Evolutionary conservation across 2,888 invertebrate genomes (phyloP).

Genomic region (Caprella mutica): DNA sequence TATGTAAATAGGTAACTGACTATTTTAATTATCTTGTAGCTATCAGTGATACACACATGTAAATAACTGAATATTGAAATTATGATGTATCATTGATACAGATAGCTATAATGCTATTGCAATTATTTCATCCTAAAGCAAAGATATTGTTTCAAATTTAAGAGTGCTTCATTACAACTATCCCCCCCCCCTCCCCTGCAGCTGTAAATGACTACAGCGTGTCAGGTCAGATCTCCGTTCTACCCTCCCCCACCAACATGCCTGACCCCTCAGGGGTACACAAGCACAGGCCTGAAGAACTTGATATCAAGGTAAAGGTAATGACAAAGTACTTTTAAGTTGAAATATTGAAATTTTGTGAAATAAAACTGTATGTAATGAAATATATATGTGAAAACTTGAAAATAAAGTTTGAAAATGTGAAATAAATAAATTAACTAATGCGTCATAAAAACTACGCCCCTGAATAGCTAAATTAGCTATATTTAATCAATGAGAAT

Average conservation of each 20-base stretch:
- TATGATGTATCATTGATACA: too few species aligned
- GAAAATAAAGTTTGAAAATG: not conserved
- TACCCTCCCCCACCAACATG: slow-evolving; percentile 27
- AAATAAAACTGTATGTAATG: slow-evolving; percentile 13
- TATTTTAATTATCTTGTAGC: too few species aligned
- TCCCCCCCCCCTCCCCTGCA: too few species aligned
- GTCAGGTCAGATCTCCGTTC: slow-evolving; percentile 47
- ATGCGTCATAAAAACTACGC: not conserved
- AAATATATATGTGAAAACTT: not conserved
- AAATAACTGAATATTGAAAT: too few species aligned
- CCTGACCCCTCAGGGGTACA: slow-evolving; percentile 37
- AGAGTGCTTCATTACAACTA: too few species aligned
- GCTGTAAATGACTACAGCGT: slow-evolving; percentile 37
- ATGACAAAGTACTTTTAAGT: slow-evolving; percentile 46
- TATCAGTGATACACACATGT: too few species aligned
- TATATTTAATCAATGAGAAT: too few species aligned
- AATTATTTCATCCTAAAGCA: too few species aligned
- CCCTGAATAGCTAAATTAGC: not conserved
- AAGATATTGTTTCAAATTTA: too few species aligned
- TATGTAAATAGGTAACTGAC: too few species aligned
- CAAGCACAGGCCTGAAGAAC: slow-evolving; percentile 56
- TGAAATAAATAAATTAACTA: not conserved
- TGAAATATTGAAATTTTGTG: slow-evolving; percentile 41
- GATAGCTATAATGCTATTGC: too few species aligned
- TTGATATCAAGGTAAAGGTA: slow-evolving; percentile 50